Conservation (phyloP, 2,888 invertebrate genomes). For the Conchocele bisecta region DNA sequence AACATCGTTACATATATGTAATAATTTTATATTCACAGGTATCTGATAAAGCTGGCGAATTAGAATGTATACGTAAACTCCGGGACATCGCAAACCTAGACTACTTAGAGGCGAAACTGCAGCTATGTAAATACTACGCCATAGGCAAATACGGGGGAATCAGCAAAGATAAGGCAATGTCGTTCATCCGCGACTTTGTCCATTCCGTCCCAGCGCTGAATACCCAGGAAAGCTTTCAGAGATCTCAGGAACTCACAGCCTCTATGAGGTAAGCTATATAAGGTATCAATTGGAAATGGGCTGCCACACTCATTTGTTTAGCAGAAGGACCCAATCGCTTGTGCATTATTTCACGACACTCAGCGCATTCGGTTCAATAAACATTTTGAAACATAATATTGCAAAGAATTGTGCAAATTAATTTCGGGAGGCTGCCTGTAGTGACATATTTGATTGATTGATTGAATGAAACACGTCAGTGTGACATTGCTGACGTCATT, state of each 20-base stretch:
- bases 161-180: slow-evolving; percentile 65
- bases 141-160: slow-evolving; percentile 76
- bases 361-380: no score
- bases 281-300: no score
- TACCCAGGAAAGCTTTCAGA: slow-evolving; percentile 71
- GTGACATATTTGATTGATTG: no score
- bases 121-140: slow-evolving; percentile 75
- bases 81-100: slow-evolving; percentile 73
- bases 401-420: no score
- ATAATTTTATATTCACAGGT: slow-evolving; percentile 52
- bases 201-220: slow-evolving; percentile 73
- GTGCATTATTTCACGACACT: no score
- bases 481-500: no score
- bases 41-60: slow-evolving; percentile 66
- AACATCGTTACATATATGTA: no score
- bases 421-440: no score
- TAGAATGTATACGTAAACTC: slow-evolving; percentile 76
- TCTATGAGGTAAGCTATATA: slow-evolving; percentile 78
- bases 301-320: no score
- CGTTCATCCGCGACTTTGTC: slow-evolving; percentile 72
- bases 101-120: slow-evolving; percentile 71
- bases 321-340: no score
- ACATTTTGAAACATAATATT: no score
- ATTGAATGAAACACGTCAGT: no score
- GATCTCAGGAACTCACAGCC: slow-evolving; percentile 73